Conservation (phyloP, 2,888 invertebrate genomes). For the Ichneumoninae sp. region DNA sequence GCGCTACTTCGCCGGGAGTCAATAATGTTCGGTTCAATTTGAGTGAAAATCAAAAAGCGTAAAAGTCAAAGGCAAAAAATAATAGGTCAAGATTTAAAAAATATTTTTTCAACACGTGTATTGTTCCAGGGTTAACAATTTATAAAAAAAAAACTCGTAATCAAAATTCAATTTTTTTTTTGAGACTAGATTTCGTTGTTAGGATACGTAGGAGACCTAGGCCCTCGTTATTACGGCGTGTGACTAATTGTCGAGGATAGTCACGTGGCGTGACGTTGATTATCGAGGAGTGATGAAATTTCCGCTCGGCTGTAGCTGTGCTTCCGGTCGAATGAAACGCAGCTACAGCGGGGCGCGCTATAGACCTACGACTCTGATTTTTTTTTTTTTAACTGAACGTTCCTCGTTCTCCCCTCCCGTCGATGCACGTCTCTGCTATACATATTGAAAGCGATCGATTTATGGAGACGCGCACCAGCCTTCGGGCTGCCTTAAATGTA, state of each 20-base stretch:
- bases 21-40: too few species aligned
- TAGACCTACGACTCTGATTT: neutral
- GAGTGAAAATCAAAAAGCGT: too few species aligned
- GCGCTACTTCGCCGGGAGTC: too few species aligned
- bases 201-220: neutral
- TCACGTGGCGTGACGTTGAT: conserved; percentile 11
- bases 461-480: conserved; percentile 47
- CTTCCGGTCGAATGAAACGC: conserved; percentile 37
- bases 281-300: conserved; percentile 52
- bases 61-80: too few species aligned
- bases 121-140: neutral
- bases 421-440: conserved; percentile 1
- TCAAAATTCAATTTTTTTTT: neutral
- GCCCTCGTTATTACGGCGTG: conserved; percentile 16
- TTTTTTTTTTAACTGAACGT: neutral
- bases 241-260: conserved; percentile 28
- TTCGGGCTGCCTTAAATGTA: conserved; percentile 63
- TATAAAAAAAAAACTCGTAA: neutral
- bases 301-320: conserved; percentile 38
- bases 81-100: too few species aligned
- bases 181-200: neutral
- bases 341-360: neutral
- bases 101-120: too few species aligned
- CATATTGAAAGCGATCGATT: conserved; percentile 57
- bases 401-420: neutral